Percentiles rank a stretch among this genome's conserved stretches.
Evolutionary conservation across 2,797 vertebrate species (phyloP).

Genomic region (Aeoliscus strigatus): DNA sequence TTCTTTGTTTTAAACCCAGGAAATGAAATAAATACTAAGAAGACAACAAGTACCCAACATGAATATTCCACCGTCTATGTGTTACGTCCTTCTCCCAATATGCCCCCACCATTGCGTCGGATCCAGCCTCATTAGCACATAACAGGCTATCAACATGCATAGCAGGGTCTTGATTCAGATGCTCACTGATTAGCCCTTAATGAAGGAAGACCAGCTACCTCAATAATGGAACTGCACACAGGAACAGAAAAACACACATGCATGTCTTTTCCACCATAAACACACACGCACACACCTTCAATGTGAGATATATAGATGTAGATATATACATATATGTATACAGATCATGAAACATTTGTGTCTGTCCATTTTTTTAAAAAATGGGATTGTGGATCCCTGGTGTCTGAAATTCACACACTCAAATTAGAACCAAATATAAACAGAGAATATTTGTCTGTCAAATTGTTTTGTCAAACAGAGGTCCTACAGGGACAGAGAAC

Average conservation of each 20-base stretch:
- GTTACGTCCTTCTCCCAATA: slow-evolving; percentile 22
- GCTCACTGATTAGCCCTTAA: slow-evolving; percentile 80
- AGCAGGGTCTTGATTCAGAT: slow-evolving; percentile 80
- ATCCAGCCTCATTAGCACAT: slow-evolving; percentile 82
- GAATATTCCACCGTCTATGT: slow-evolving; percentile 63
- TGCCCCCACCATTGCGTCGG: slow-evolving; percentile 49
- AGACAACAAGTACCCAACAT: slow-evolving; percentile 14
- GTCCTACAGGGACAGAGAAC: slow-evolving; percentile 9
- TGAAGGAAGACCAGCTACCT: slow-evolving; percentile 62
- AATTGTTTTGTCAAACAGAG: slow-evolving; percentile 15
- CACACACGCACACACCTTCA: too few relatives aligned
- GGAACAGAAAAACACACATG: slow-evolving; percentile 24
- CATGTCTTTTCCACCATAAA: neutral
- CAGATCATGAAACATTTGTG: slow-evolving; percentile 1
- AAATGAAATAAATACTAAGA: too few relatives aligned
- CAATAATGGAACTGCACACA: slow-evolving; percentile 59
- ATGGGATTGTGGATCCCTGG: too few relatives aligned
- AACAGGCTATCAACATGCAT: slow-evolving; percentile 88
- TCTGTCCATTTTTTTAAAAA: too few relatives aligned
- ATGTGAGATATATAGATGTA: too few relatives aligned
- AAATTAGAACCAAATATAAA: too few relatives aligned
- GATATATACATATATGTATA: slow-evolving; percentile 7
- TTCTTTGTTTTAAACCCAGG: too few relatives aligned
- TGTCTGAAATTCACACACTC: too few relatives aligned
- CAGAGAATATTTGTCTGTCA: too few relatives aligned